A percentile compares a stretch with the other conserved stretches of the same genome.
Evolutionary conservation across 2,888 invertebrate genomes (phyloP).

Genomic region (Nemurella pictetii): DNA sequence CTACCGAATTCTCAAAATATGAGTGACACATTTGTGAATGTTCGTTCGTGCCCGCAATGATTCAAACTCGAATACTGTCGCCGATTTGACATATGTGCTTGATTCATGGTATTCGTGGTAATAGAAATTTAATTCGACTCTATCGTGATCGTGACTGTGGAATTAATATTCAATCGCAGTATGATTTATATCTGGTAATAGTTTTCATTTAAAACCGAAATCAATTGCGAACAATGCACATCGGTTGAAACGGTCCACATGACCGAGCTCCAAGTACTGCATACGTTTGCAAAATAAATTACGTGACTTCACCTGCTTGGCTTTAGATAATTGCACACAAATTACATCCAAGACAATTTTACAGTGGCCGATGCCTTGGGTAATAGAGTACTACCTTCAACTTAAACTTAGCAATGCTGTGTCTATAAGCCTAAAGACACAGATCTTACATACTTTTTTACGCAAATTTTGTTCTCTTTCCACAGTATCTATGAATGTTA

Average conservation of each 20-base stretch:
- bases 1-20: no score
- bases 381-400: neutral
- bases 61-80: no score
- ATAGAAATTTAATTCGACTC: neutral
- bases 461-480: no score
- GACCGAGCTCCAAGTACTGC: neutral
- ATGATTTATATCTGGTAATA: neutral
- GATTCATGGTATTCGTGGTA: no score
- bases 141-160: neutral
- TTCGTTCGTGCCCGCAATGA: no score
- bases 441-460: no score
- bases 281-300: neutral
- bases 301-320: neutral
- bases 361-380: neutral
- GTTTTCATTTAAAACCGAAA: neutral
- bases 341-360: neutral
- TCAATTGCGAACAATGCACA: neutral
- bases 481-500: no score
- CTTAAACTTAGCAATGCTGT: no score
- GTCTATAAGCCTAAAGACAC: no score
- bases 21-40: no score
- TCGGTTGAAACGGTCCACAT: neutral
- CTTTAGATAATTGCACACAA: neutral
- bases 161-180: neutral
- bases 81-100: no score